Base-by-base conservation (phyloP, 2,888 invertebrate genomes). In the Drosophila picticornis region DNA sequence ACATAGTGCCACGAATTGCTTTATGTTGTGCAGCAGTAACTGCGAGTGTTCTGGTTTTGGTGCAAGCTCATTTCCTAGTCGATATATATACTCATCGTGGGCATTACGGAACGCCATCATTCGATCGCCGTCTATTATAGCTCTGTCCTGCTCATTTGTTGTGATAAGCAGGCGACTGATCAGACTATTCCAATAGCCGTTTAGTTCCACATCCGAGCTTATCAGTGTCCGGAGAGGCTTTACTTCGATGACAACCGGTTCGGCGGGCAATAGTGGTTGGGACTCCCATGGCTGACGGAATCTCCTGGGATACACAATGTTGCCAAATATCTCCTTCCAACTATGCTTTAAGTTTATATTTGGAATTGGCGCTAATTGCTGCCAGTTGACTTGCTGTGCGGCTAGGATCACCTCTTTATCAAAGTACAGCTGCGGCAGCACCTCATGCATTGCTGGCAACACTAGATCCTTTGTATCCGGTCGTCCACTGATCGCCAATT, bases 391-490 rank as follows among this genome's bases (percentile, higher is more conserved):
- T 36, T 66, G 67, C 55, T 88, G 81, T 0, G 83, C 90, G 0
- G 71, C 48, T 7, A 72, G 36, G 27, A 90, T 74, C 0, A 90
- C 72, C 10, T 82, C 77, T 36, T 63, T 77, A 27, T 96, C 95
- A 88, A 96, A 95, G 94, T 96, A 97, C 92, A 95, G 94, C 91
- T 96, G 95, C 0, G 97, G 97, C 92, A 95, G 94, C 89, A 97
- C 94, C 93, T 97, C 97, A 91, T 96, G 96, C 40, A 95, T 94
- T 7, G 96, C 95, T 11, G 97, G 96, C 22, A 97, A 91, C 57
- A 94, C 93, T 75, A 97, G 93, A 57, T 95, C 95, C 72, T 94
- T 94, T 87, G 95, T 95, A 90, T 96, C 96, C 6, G 90, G 85
- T 34, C 96, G 94, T 88, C 96, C 96, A 88, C 95, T 94, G 51